phyloP scores from a whole-genome alignment of 2,113 vertebrate genomes.

The Corythaeola cristata region DNA sequence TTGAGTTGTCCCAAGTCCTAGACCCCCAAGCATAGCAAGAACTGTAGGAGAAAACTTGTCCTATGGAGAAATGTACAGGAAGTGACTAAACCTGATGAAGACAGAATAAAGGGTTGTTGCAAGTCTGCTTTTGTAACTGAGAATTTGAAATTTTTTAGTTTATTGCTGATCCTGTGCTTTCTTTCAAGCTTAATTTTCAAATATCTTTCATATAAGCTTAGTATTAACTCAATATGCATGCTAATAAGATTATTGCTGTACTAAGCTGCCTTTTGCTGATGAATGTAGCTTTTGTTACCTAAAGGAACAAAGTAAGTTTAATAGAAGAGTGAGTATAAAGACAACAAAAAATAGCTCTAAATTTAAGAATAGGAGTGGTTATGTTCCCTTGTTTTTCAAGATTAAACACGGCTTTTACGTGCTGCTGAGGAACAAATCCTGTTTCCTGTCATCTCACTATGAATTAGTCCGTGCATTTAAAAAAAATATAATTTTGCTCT shows the following conservation, averaged over 20 bases:
- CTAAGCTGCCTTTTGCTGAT: neutral
- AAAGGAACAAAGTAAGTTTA: neutral
- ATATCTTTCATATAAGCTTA: neutral
- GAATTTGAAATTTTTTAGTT: neutral
- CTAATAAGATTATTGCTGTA: neutral
- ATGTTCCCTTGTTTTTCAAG: neutral
- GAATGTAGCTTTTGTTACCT: neutral
- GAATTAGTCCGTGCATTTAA: neutral
- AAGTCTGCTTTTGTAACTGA: neutral
- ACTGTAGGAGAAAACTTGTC: slow-evolving; percentile 17
- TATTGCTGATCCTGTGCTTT: neutral
- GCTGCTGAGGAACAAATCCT: neutral
- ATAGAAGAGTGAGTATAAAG: neutral
- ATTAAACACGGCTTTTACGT: neutral
- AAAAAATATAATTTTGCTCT: neutral
- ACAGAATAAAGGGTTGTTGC: neutral
- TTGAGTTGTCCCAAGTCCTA: slow-evolving; percentile 28
- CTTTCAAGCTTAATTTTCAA: slow-evolving; percentile 19
- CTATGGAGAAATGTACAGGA: slow-evolving; percentile 19
- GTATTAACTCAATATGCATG: neutral
- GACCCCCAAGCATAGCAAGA: neutral
- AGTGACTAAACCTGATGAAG: slow-evolving; percentile 20
- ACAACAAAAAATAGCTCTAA: neutral
- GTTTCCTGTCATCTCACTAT: neutral
- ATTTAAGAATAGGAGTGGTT: neutral